phyloP scores from a whole-genome alignment of 2,113 vertebrate genomes.

The Helogale parvula region DNA sequence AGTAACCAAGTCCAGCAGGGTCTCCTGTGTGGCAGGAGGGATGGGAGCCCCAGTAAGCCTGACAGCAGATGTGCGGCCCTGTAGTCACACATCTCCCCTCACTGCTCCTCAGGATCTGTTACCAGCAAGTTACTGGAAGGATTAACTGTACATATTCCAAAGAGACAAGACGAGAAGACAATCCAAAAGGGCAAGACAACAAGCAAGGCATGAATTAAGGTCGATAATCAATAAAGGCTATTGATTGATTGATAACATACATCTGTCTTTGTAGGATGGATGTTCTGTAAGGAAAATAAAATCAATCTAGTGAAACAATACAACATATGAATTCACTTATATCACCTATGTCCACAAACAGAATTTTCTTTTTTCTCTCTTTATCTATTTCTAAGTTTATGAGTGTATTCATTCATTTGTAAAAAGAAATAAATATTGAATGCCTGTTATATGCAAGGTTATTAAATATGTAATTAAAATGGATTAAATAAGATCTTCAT shows the following conservation, averaged over 20 bases:
- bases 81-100: not conserved
- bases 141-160: not conserved
- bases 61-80: not conserved
- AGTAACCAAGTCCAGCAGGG: not conserved
- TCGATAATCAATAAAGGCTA: not conserved
- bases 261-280: not conserved
- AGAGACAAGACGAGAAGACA: not conserved
- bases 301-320: not conserved
- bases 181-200: not conserved
- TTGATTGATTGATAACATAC: not conserved
- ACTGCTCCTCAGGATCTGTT: not conserved
- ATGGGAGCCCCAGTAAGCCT: not conserved
- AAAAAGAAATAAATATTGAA: not conserved
- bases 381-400: not conserved
- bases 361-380: not conserved
- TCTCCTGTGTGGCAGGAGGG: not conserved
- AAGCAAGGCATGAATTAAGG: not conserved
- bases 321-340: not conserved
- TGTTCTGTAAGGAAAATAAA: not conserved
- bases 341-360: not conserved
- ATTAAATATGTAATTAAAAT: not conserved
- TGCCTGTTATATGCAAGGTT: not conserved
- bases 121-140: not conserved
- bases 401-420: not conserved
- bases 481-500: not conserved